A percentile compares a stretch with the other conserved stretches of the same genome.
Conservation (phyloP, 1,140 invertebrate species). For the roundworm (Caenorhabditis elegans) region DNA sequence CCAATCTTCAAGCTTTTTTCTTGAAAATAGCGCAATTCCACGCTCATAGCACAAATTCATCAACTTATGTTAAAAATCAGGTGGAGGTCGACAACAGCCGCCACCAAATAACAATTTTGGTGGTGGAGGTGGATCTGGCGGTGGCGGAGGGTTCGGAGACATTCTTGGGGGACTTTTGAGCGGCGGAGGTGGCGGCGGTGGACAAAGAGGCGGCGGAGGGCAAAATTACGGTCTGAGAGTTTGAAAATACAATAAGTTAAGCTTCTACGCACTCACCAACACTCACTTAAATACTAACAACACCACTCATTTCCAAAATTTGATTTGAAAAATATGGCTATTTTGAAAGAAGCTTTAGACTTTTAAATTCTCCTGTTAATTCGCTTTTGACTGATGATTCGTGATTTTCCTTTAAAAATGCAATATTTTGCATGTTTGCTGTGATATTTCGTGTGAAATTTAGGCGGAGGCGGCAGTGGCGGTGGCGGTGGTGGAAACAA, state of each 20-base stretch:
- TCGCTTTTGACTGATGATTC: too few relatives aligned
- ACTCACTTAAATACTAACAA: neutral
- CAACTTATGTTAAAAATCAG: neutral
- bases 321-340: too few relatives aligned
- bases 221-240: neutral
- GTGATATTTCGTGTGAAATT: too few relatives aligned
- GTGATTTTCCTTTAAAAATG: too few relatives aligned
- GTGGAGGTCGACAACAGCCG: neutral
- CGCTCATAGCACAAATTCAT: neutral
- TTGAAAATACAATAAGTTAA: too few relatives aligned
- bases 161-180: slow-evolving; percentile 44
- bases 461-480: neutral
- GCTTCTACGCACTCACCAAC: neutral
- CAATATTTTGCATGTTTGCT: too few relatives aligned
- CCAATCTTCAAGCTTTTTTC: too few relatives aligned
- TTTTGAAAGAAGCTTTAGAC: too few relatives aligned
- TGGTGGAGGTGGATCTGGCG: slow-evolving; percentile 10
- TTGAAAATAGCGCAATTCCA: neutral
- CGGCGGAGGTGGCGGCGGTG: slow-evolving; percentile 45
- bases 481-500: neutral
- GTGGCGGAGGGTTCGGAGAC: slow-evolving; percentile 14
- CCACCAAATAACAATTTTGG: neutral
- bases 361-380: too few relatives aligned
- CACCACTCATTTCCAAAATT: too few relatives aligned
- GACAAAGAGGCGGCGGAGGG: slow-evolving; percentile 1